These are phyloP conservation scores for Chrysaora quinquecirrha DNA, from an alignment of 30 jellyfish, hydroid and myxozoan genomes.

Conservation along the genomic window DNA sequence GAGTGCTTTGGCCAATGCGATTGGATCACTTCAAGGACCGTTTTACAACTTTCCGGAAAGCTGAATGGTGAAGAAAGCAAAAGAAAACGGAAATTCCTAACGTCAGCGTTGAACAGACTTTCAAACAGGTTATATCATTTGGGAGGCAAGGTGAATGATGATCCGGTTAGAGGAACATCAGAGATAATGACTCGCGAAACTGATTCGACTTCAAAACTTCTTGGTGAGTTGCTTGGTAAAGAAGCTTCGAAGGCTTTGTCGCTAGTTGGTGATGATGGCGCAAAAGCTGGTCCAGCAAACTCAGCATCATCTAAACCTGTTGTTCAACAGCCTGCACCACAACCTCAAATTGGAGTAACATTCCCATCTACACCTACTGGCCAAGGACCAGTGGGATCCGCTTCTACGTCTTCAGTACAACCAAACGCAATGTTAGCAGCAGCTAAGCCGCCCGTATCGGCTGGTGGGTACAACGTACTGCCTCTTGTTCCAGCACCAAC, in stretches of 20 bases:
- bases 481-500: constrained; percentile 44
- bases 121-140: constrained; percentile 35
- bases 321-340: neutral
- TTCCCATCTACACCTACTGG: constrained; percentile 67
- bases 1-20: constrained; percentile 39
- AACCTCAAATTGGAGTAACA: constrained; percentile 40
- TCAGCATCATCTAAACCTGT: neutral
- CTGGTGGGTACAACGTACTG: constrained; percentile 56
- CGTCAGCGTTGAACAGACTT: constrained; percentile 29
- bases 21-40: constrained; percentile 47
- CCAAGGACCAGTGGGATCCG: constrained; percentile 72
- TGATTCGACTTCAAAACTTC: constrained; percentile 46
- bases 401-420: constrained; percentile 27
- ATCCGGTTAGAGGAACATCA: neutral
- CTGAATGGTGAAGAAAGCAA: too few species aligned
- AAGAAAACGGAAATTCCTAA: constrained; percentile 18
- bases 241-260: constrained; percentile 47
- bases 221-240: constrained; percentile 46
- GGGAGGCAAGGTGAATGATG: constrained; percentile 1
- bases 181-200: constrained; percentile 29
- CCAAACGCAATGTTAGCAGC: constrained; percentile 20
- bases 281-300: neutral
- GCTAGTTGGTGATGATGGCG: neutral
- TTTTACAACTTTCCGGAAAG: constrained; percentile 23
- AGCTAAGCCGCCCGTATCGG: constrained; percentile 42